These are phyloP conservation scores for Leptopilina syphax DNA, from an alignment of 2,888 invertebrate species.

Conservation along the genomic window DNA sequence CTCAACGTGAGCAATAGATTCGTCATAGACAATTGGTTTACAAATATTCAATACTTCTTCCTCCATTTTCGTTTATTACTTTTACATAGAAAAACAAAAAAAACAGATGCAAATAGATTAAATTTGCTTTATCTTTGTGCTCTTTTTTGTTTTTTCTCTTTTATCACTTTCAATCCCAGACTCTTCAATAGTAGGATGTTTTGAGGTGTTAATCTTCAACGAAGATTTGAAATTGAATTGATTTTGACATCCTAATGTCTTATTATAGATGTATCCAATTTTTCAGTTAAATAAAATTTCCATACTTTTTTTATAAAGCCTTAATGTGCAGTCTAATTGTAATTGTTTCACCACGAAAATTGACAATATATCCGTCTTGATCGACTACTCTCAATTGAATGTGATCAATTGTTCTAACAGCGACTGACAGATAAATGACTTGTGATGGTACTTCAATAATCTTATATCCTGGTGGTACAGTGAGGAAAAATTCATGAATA, in stretches of 20 bases:
- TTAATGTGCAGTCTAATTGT: slow-evolving; percentile 56
- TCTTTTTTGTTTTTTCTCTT: not conserved
- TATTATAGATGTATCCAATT: slow-evolving; percentile 42
- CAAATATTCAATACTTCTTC: slow-evolving; percentile 16
- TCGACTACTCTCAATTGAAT: slow-evolving; percentile 56
- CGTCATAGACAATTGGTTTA: slow-evolving; percentile 43
- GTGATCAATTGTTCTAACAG: slow-evolving; percentile 50
- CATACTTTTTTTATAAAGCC: slow-evolving; percentile 36
- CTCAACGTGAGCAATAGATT: slow-evolving; percentile 49
- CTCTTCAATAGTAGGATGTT: slow-evolving; percentile 50
- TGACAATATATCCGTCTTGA: slow-evolving; percentile 55
- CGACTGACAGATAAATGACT: slow-evolving; percentile 35
- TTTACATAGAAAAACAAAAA: not conserved
- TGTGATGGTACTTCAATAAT: slow-evolving; percentile 62
- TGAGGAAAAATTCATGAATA: slow-evolving; percentile 33
- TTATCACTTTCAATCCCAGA: slow-evolving; percentile 48
- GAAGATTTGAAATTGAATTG: slow-evolving; percentile 11
- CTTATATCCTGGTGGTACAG: slow-evolving; percentile 65
- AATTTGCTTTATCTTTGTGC: not conserved
- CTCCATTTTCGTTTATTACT: slow-evolving; percentile 6
- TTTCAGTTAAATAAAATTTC: slow-evolving; percentile 42
- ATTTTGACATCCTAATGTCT: slow-evolving; percentile 9
- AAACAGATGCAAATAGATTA: not conserved
- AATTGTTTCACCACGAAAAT: slow-evolving; percentile 57
- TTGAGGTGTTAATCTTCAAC: slow-evolving; percentile 45